phyloP scores from a whole-genome alignment of 2,113 vertebrate genomes.

The Mobula hypostoma region DNA sequence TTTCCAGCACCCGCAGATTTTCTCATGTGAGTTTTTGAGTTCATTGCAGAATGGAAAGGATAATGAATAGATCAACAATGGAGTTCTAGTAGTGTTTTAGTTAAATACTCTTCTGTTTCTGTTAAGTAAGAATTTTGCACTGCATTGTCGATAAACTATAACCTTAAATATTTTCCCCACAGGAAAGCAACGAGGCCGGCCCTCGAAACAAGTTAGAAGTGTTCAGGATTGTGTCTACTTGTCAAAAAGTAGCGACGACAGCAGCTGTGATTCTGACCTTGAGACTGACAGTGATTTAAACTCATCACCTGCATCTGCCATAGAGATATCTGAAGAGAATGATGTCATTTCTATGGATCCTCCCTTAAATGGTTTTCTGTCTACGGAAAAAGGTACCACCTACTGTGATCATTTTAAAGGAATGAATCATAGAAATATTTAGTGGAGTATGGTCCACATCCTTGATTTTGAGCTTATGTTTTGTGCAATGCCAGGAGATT shows the following conservation, averaged over 20 bases:
- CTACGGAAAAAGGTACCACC: not conserved
- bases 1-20: no score
- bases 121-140: not conserved
- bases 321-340: constrained; percentile 62
- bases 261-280: constrained; percentile 79
- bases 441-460: not conserved
- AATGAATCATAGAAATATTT: not conserved
- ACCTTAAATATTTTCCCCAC: not conserved
- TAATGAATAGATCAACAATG: not conserved
- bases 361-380: constrained; percentile 46
- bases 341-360: constrained; percentile 80
- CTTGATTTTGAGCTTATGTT: not conserved
- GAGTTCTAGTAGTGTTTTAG: not conserved
- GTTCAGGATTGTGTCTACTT: constrained; percentile 54
- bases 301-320: constrained; percentile 85
- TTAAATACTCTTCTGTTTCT: not conserved
- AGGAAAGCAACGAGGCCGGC: constrained; percentile 73
- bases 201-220: constrained; percentile 61
- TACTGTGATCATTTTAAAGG: not conserved
- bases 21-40: no score
- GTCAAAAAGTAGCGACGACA: constrained; percentile 87
- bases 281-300: constrained; percentile 87
- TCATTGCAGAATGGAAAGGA: no score
- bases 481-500: not conserved
- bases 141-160: not conserved